phyloP scores from a whole-genome alignment of 2,113 vertebrate species.

The Gulo gulo region DNA sequence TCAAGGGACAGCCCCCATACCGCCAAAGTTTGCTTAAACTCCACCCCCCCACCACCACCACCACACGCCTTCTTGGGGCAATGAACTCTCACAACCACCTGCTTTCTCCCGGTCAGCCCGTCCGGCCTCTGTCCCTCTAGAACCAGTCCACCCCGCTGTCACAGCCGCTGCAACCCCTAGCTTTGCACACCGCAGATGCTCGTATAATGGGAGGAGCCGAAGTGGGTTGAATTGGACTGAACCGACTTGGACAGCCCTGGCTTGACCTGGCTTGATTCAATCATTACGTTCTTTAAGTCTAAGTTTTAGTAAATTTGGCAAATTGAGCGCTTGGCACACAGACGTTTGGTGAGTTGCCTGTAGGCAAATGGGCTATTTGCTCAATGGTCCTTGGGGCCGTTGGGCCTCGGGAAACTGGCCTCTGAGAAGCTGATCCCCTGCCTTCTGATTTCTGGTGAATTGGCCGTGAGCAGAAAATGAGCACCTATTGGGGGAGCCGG shows the following conservation, averaged over 20 bases:
- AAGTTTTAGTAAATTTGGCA: background rate
- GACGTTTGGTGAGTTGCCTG: background rate
- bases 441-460: background rate
- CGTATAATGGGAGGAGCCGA: background rate
- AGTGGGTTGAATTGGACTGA: background rate
- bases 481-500: rapidly evolving
- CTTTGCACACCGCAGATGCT: background rate
- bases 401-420: background rate
- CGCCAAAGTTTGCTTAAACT: background rate
- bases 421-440: background rate
- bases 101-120: background rate
- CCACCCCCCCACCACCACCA: too few relatives aligned
- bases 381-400: background rate
- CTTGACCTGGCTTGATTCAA: background rate
- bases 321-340: background rate
- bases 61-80: rapidly evolving
- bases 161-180: background rate
- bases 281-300: background rate
- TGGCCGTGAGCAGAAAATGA: background rate
- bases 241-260: background rate
- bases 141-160: too few relatives aligned
- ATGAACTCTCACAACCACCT: background rate
- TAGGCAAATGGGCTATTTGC: background rate
- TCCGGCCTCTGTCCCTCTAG: background rate
- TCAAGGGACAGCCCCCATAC: rapidly evolving